phyloP scores from a whole-genome alignment of 2,888 invertebrate genomes.

The Prionchulus punctatus region DNA sequence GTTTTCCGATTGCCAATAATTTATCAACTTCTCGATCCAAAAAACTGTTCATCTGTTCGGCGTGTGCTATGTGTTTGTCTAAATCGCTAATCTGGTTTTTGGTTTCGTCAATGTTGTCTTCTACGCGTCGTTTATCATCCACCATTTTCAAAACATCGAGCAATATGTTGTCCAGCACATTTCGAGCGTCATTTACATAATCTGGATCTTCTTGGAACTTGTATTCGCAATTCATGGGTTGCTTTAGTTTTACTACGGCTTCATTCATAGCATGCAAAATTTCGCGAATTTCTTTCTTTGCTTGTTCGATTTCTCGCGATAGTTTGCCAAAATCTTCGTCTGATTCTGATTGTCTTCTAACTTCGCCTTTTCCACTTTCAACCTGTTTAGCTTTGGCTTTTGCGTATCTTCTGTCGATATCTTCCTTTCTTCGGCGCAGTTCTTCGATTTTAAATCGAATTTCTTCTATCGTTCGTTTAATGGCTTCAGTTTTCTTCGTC shows the following conservation, averaged over 20 bases:
- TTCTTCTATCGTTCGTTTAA: background rate
- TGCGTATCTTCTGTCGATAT: background rate
- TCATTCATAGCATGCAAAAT: background rate
- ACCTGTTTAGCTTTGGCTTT: no score
- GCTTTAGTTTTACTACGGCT: background rate
- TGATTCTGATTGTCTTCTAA: background rate
- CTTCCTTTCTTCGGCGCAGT: background rate
- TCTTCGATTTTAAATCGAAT: background rate
- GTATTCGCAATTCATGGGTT: background rate
- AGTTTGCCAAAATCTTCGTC: background rate
- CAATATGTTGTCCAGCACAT: background rate
- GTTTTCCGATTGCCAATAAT: background rate
- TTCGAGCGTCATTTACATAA: background rate
- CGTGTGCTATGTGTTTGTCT: background rate
- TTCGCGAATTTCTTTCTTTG: background rate
- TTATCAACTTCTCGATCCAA: background rate
- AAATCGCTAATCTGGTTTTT: background rate
- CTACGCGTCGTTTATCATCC: background rate
- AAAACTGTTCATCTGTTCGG: background rate
- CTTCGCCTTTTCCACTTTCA: background rate
- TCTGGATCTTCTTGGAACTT: background rate
- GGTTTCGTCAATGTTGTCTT: background rate
- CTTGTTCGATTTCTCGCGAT: background rate
- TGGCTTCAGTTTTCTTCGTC: background rate
- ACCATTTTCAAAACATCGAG: background rate